A percentile compares a stretch with the other conserved stretches of the same genome.
Conservation (phyloP, 1,140 invertebrate genomes). For the Aphaenogaster ashmeadi region DNA sequence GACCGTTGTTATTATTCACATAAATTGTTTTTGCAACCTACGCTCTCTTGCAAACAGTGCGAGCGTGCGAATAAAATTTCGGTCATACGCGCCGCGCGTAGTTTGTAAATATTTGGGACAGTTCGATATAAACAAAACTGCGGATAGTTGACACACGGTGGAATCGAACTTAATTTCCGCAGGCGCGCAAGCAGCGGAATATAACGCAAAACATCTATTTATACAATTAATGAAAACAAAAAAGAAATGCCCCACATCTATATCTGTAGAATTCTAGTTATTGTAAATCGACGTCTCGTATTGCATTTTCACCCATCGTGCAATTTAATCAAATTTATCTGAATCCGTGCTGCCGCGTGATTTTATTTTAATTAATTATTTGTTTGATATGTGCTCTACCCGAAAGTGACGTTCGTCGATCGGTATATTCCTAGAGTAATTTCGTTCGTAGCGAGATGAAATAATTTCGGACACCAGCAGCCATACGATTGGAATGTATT, state of each 20-base stretch:
- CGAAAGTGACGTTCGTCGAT: background rate
- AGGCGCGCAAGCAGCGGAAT: background rate
- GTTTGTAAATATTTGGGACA: constrained; percentile 51
- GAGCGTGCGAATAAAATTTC: constrained; percentile 41
- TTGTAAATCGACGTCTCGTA: background rate
- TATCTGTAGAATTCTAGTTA: background rate
- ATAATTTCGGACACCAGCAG: constrained; percentile 35
- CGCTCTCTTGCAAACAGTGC: constrained; percentile 20
- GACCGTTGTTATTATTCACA: constrained; percentile 42
- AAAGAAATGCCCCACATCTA: background rate
- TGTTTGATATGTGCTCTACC: no score
- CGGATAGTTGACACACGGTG: constrained; percentile 36
- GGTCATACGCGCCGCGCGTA: constrained; percentile 14
- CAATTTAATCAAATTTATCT: background rate
- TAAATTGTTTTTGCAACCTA: constrained; percentile 57
- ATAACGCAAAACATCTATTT: constrained; percentile 36
- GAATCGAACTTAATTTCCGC: constrained; percentile 55
- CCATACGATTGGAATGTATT: constrained; percentile 57
- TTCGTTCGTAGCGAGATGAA: constrained; percentile 17
- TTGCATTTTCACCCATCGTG: background rate
- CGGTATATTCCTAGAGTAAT: constrained; percentile 17
- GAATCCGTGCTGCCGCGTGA: background rate
- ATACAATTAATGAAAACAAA: background rate
- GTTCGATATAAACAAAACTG: constrained; percentile 50
- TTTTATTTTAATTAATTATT: constrained; percentile 24